Evolutionary conservation across 1,140 invertebrate species (phyloP).

Genomic region (Tigriopus japonicus): DNA sequence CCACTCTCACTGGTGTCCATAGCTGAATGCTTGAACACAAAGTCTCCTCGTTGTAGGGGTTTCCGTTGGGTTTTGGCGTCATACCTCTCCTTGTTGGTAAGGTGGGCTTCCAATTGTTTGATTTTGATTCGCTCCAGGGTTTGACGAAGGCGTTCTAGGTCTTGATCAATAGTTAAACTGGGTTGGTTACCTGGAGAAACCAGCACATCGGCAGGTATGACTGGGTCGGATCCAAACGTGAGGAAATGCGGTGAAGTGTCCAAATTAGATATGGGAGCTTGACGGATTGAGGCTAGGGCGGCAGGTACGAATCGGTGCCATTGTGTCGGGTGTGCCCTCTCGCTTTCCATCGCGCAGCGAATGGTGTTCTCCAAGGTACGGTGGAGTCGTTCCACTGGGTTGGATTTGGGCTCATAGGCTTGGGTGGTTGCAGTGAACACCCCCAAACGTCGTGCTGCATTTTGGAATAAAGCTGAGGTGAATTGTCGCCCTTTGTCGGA

Average conservation of each 20-base stretch:
- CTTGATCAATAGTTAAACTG: not conserved
- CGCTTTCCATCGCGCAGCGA: not conserved
- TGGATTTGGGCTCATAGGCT: not conserved
- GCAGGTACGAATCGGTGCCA: not conserved
- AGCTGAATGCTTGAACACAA: not conserved
- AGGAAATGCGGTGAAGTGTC: not conserved
- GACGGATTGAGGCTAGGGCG: not conserved
- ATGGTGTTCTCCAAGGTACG: not conserved
- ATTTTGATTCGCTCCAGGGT: not conserved
- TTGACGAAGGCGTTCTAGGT: not conserved
- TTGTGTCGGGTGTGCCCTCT: not conserved
- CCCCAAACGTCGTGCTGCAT: not conserved
- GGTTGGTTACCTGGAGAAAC: not conserved
- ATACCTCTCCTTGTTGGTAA: not conserved
- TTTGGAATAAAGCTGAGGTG: not conserved
- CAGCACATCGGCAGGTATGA: not conserved
- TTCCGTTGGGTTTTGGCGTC: not conserved
- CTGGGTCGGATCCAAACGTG: not conserved
- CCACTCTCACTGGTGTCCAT: not conserved
- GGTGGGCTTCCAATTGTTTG: not conserved
- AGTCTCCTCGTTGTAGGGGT: not conserved
- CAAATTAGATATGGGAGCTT: not conserved
- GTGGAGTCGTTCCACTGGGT: not conserved
- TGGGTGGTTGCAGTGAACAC: not conserved
- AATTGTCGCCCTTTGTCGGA: not conserved